Evolutionary conservation across 2,888 invertebrate genomes (phyloP), one percentile per base, ranked within the genome.

Genomic region (Aleiodes alternator): DNA sequence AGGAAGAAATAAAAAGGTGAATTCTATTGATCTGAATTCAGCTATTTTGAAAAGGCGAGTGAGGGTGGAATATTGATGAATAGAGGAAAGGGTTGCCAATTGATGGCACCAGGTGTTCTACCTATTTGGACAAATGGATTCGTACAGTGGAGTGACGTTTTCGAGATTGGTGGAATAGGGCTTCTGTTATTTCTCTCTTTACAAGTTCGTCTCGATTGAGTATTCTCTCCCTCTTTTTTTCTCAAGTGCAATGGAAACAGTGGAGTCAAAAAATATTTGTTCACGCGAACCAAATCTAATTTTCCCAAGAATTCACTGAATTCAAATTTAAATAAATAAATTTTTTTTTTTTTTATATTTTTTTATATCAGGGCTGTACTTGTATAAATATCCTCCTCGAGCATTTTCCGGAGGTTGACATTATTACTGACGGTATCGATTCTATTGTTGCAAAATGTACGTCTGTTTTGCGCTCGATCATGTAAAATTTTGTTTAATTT

Each of bases 111-210:
- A 70, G 56, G 70, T 70, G 70, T 56, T 14, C 70, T 7, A 69
- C 51, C 38, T 16, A 14, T 12, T 43, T 53, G 66, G 77, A 80
- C 79, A 73, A 76, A 80, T 78, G 72, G 68, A 76, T 68, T 79
- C 55, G 73, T 79, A 76, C 76, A 69, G 53, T 74, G 66, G 72
- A 76, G 71, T 76, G 77, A 77, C 76, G 73, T 72, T 80, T 64
- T 66, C 72, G 57, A 72, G 72, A 59, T 57, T 55, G 66, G 38
- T 71, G 48, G 55, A 73, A 66, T 55, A 56, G 57, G 53, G 23
- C 34, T 61, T 43, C 55, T 43, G 59, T 64, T 76, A 59, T 73
- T 73, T 57, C 48, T 53, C 66, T 68, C 23, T 64, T 69, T 68
- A 43, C 29, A 31, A 7, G 43, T 3, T 66, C 38, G 66, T 74